Evolutionary conservation across 2,888 invertebrate genomes (phyloP).

Genomic region (Sceliomorpha sp.): DNA sequence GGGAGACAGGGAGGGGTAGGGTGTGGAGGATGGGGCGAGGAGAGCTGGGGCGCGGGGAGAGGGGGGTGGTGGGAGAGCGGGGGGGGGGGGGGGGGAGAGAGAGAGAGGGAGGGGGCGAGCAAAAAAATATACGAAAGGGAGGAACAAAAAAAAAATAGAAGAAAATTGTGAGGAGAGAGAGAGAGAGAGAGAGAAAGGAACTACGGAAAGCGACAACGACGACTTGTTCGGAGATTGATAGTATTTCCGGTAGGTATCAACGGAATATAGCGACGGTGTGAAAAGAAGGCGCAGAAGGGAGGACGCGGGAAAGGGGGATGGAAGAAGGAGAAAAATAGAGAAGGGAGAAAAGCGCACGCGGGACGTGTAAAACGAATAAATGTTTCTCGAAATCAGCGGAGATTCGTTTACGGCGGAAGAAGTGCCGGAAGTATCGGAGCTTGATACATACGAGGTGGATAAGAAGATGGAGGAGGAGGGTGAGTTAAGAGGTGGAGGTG

Average conservation of each 20-base stretch:
- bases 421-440: conserved; percentile 38
- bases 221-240: conserved; percentile 46
- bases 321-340: neutral
- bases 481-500: conserved; percentile 5
- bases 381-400: conserved; percentile 60
- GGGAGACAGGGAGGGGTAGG: no score
- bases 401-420: conserved; percentile 62
- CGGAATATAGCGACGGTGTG: conserved; percentile 8
- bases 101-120: conserved; percentile 9
- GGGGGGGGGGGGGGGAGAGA: no score
- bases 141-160: conserved; percentile 2
- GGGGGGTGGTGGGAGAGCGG: no score
- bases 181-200: neutral
- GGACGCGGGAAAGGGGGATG: conserved; percentile 1
- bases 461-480: conserved; percentile 1
- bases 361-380: conserved; percentile 62
- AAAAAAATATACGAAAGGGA: neutral
- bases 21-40: no score
- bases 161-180: conserved; percentile 4
- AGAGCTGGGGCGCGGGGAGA: no score
- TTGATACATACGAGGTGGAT: conserved; percentile 27
- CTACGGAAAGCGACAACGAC: conserved; percentile 14
- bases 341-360: conserved; percentile 21
- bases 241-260: conserved; percentile 42
- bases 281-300: conserved; percentile 1